These are phyloP conservation scores for Muscidifurax raptorellus DNA, from an alignment of 1,140 invertebrate genomes.

Conservation along the genomic window DNA sequence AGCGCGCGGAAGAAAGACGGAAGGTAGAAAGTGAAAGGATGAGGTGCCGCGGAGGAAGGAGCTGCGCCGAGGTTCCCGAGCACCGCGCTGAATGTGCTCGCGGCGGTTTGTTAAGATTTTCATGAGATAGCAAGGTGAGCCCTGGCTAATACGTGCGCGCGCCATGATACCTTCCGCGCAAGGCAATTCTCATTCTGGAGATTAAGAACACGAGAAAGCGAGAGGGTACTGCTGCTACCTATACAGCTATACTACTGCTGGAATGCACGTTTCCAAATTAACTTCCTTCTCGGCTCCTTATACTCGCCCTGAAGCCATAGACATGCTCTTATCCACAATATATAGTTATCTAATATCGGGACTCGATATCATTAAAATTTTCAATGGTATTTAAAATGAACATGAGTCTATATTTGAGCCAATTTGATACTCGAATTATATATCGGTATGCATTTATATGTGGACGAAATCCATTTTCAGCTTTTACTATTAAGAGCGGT, in stretches of 20 bases:
- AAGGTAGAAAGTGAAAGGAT: background rate
- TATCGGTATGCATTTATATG: no score
- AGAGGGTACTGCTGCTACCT: background rate
- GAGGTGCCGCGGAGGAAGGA: background rate
- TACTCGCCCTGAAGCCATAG: background rate
- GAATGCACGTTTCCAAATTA: constrained; percentile 34
- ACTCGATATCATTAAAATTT: constrained; percentile 12
- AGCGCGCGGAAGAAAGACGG: background rate
- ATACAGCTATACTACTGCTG: no score
- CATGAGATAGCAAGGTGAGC: constrained; percentile 48
- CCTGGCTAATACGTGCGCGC: background rate
- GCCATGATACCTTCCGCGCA: background rate
- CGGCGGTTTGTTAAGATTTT: constrained; percentile 51
- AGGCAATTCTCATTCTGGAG: constrained; percentile 26
- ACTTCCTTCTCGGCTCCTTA: background rate
- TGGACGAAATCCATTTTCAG: no score
- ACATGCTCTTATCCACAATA: background rate
- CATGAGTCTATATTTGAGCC: background rate
- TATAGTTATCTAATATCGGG: background rate
- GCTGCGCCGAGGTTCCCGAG: background rate
- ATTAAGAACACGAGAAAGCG: constrained; percentile 22
- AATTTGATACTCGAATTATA: no score
- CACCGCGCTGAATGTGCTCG: background rate
- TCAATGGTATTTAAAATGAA: background rate
- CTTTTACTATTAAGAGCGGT: no score